Evolutionary conservation across 2,888 invertebrate species (phyloP), one percentile per base, ranked within the genome.

Genomic region (Pterostichus niger): DNA sequence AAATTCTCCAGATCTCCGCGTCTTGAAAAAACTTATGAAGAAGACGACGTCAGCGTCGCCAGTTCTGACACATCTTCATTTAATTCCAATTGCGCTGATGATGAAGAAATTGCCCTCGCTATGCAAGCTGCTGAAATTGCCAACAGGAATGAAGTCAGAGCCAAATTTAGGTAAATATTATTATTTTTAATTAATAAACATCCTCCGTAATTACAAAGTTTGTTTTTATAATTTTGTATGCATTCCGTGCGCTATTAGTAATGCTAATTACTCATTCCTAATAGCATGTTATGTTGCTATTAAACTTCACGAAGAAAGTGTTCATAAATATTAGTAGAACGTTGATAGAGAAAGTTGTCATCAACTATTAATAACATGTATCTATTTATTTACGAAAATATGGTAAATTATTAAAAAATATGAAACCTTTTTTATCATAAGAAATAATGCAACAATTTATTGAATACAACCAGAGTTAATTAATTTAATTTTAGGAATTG

Each of bases 61-160:
- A 90, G 90, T 85, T 92, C 92, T 44, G 91, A 91, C 7, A 94
- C 95, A 0, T 94, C 95, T 15, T 94, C 94, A 44, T 94, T 93
- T 87, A 94, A 94, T 85, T 95, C 96, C 46, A 96, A 95, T 85
- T 95, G 95, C 85, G 96, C 95, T 75, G 96, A 96, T 88, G 96
- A 96, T 86, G 96, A 96, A 86, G 96, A 97, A 88, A 96, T 97
- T 68, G 96, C 96, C 0, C 90, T 96, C 76, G 97, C 97, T 1
- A 91, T 97, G 88, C 96, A 96, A 88, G 96, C 96, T 6, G 96
- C 96, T 7, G 96, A 97, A 89, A 91, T 96, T 40, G 96, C 95
- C 0, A 95, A 94, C 59, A 91, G 95, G 68, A 94, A 94, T 87
- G 95, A 96, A 88, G 94, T 96, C 6, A 90, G 97, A 77, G 93